phyloP scores from a whole-genome alignment of 2,888 invertebrate genomes.

The Patella depressa region DNA sequence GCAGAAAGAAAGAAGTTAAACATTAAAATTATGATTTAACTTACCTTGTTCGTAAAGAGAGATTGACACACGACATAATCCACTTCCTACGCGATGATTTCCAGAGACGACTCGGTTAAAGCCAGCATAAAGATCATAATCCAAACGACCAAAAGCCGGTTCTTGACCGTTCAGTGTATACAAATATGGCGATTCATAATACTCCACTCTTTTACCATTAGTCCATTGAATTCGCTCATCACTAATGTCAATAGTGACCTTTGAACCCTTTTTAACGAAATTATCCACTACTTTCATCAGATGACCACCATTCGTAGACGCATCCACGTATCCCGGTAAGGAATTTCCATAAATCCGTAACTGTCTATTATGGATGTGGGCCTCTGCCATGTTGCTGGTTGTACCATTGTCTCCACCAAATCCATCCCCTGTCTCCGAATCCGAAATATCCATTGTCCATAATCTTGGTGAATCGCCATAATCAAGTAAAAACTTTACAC shows the following conservation, averaged over 20 bases:
- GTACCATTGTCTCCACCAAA: slow-evolving; percentile 63
- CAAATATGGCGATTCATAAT: slow-evolving; percentile 62
- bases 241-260: slow-evolving; percentile 51
- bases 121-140: slow-evolving; percentile 62
- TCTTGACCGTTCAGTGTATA: slow-evolving; percentile 62
- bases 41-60: slow-evolving; percentile 50
- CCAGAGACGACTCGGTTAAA: slow-evolving; percentile 68
- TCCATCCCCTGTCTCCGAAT: slow-evolving; percentile 64
- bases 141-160: slow-evolving; percentile 51
- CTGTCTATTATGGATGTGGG: slow-evolving; percentile 66
- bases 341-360: slow-evolving; percentile 67
- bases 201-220: slow-evolving; percentile 52
- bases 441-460: slow-evolving; percentile 67
- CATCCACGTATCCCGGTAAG: slow-evolving; percentile 64
- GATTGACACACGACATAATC: slow-evolving; percentile 60
- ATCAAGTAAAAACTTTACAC: slow-evolving; percentile 49
- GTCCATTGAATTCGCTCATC: slow-evolving; percentile 63
- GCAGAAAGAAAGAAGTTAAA: too few relatives aligned
- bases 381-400: slow-evolving; percentile 65
- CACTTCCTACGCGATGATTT: slow-evolving; percentile 60
- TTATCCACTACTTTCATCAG: slow-evolving; percentile 64
- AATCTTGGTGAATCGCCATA: slow-evolving; percentile 62
- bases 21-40: slow-evolving; percentile 18
- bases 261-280: slow-evolving; percentile 57
- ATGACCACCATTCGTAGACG: slow-evolving; percentile 63